Evolutionary conservation across 2,113 vertebrate genomes (phyloP).

Genomic region (Paramisgurnus dabryanus): DNA sequence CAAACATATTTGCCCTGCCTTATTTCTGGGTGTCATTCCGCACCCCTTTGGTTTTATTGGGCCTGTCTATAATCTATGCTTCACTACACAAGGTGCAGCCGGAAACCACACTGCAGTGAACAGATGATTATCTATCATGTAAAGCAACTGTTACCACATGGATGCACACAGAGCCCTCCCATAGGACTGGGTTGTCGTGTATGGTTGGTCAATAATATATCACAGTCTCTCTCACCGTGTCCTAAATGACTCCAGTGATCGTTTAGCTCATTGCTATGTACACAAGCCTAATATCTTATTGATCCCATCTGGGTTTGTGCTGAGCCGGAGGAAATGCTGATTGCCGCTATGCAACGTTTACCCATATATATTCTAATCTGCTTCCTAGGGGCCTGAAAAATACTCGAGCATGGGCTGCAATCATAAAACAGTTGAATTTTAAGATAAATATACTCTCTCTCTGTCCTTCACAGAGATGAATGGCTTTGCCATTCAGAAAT

Average conservation of each 20-base stretch:
- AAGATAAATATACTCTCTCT: conserved; percentile 50
- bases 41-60: too few species aligned
- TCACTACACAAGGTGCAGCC: neutral
- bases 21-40: too few species aligned
- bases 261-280: conserved; percentile 82
- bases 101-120: conserved; percentile 25
- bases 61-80: neutral
- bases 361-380: conserved; percentile 69
- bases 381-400: conserved; percentile 49
- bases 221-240: conserved; percentile 60
- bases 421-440: conserved; percentile 81
- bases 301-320: conserved; percentile 83
- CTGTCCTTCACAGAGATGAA: conserved; percentile 79
- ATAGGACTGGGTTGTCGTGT: conserved; percentile 39
- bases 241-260: conserved; percentile 74
- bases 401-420: conserved; percentile 76
- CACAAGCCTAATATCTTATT: conserved; percentile 88
- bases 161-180: conserved; percentile 1
- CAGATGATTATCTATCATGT: conserved; percentile 36
- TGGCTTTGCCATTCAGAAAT: conserved; percentile 78
- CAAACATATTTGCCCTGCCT: too few species aligned
- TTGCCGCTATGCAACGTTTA: conserved; percentile 76
- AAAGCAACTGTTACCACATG: conserved; percentile 34
- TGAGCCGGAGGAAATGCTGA: conserved; percentile 92
- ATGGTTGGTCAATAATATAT: conserved; percentile 55